Conservation (phyloP, 2,113 vertebrate genomes). For the Spheniscus mendiculus region DNA sequence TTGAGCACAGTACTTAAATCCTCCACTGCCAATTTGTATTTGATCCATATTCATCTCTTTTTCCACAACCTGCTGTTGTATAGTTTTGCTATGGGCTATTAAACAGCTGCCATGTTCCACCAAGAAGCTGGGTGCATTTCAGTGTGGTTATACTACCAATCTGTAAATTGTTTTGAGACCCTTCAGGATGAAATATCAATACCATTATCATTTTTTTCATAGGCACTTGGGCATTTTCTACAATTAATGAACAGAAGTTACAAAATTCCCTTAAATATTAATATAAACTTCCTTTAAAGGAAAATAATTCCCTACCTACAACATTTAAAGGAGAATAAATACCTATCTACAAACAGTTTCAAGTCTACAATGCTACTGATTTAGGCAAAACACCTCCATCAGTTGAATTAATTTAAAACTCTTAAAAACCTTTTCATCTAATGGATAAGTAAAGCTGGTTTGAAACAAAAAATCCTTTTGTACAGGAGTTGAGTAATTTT, state of each 20-base stretch:
- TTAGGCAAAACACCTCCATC: neutral
- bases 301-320: slow-evolving; percentile 4
- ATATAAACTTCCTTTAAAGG: slow-evolving; percentile 36
- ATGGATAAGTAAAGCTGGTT: neutral
- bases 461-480: neutral
- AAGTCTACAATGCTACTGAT: neutral
- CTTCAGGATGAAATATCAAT: slow-evolving; percentile 62
- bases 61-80: slow-evolving; percentile 36
- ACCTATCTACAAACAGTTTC: neutral
- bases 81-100: slow-evolving; percentile 60
- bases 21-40: slow-evolving; percentile 34
- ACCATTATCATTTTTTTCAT: slow-evolving; percentile 51
- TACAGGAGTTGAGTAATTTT: neutral
- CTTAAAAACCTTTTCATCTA: neutral
- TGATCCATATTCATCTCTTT: slow-evolving; percentile 54
- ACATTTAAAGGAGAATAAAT: slow-evolving; percentile 14
- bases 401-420: neutral
- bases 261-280: slow-evolving; percentile 56
- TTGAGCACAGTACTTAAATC: slow-evolving; percentile 20
- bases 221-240: slow-evolving; percentile 48
- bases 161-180: slow-evolving; percentile 56
- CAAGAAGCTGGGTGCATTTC: slow-evolving; percentile 41
- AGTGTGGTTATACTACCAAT: slow-evolving; percentile 20
- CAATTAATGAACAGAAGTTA: slow-evolving; percentile 63
- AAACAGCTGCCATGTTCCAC: slow-evolving; percentile 62